Conservation (phyloP, 2,797 vertebrate genomes). For the Peromyscus aztecus region DNA sequence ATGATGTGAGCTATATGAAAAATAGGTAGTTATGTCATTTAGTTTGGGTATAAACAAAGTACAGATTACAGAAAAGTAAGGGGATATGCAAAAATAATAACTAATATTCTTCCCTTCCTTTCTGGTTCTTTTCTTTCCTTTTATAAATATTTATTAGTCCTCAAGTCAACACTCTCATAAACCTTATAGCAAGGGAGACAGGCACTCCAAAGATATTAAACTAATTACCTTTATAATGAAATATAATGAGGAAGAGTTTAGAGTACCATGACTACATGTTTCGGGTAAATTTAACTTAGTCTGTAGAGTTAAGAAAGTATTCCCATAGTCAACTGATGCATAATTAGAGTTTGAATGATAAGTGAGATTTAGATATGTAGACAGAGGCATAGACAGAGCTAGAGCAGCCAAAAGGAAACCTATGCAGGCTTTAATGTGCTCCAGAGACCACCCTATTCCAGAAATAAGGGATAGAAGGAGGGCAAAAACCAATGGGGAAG, state of each 20-base stretch:
- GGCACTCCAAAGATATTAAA: slow-evolving; percentile 53
- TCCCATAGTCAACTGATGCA: neutral
- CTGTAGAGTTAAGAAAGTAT: slow-evolving; percentile 20
- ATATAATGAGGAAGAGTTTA: slow-evolving; percentile 56
- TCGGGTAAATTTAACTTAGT: slow-evolving; percentile 41
- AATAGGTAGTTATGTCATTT: slow-evolving; percentile 41
- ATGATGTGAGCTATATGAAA: slow-evolving; percentile 44
- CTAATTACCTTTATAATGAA: slow-evolving; percentile 67
- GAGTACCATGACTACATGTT: slow-evolving; percentile 1
- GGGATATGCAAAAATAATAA: neutral
- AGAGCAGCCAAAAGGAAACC: neutral
- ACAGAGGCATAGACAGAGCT: neutral
- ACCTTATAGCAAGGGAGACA: slow-evolving; percentile 29
- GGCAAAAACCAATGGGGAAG: neutral
- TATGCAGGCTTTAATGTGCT: neutral
- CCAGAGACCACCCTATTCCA: neutral
- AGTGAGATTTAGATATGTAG: neutral
- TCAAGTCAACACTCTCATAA: slow-evolving; percentile 55
- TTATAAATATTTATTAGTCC: slow-evolving; percentile 65
- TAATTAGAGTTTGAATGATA: slow-evolving; percentile 29
- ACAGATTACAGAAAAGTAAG: neutral
- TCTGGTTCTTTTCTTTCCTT: neutral
- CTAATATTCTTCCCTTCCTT: neutral
- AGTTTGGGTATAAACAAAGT: neutral
- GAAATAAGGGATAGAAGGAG: neutral